These are phyloP conservation scores for Eudasyphora cyanicolor DNA, from an alignment of 2,888 invertebrate species.

Conservation along the genomic window DNA sequence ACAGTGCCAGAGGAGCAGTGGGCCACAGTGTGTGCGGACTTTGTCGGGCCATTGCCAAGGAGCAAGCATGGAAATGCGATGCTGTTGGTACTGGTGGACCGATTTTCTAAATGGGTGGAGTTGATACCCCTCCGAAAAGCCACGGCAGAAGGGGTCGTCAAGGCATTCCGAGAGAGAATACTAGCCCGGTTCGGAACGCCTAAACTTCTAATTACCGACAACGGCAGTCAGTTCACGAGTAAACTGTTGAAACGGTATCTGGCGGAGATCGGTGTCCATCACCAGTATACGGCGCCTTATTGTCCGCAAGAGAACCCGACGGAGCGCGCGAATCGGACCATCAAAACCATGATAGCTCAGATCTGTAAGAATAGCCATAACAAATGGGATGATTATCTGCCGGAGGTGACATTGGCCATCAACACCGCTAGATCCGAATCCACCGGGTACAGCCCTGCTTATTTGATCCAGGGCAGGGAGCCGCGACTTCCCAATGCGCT, in stretches of 20 bases:
- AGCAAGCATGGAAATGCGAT: no score
- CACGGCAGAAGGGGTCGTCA: no score
- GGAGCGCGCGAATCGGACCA: background rate
- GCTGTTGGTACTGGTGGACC: background rate
- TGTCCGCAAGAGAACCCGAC: slow-evolving; percentile 21
- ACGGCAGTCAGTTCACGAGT: slow-evolving; percentile 12
- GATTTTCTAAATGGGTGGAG: background rate
- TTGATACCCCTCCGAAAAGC: background rate
- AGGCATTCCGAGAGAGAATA: slow-evolving; percentile 13
- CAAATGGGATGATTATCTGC: slow-evolving; percentile 23
- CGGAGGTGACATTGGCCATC: slow-evolving; percentile 17
- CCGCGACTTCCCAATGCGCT: background rate
- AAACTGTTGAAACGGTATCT: background rate
- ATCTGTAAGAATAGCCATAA: background rate
- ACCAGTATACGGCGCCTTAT: slow-evolving; percentile 1
- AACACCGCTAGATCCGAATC: no score
- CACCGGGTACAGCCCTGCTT: no score
- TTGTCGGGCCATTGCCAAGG: no score
- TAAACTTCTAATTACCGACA: slow-evolving; percentile 12
- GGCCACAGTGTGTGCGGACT: no score
- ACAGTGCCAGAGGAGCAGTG: background rate
- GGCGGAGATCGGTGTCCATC: background rate
- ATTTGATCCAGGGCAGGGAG: slow-evolving; percentile 13
- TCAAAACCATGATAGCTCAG: background rate
- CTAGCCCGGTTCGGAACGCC: background rate